Evolutionary conservation across 2,888 invertebrate species (phyloP).

Genomic region (Ophioninae sp.): DNA sequence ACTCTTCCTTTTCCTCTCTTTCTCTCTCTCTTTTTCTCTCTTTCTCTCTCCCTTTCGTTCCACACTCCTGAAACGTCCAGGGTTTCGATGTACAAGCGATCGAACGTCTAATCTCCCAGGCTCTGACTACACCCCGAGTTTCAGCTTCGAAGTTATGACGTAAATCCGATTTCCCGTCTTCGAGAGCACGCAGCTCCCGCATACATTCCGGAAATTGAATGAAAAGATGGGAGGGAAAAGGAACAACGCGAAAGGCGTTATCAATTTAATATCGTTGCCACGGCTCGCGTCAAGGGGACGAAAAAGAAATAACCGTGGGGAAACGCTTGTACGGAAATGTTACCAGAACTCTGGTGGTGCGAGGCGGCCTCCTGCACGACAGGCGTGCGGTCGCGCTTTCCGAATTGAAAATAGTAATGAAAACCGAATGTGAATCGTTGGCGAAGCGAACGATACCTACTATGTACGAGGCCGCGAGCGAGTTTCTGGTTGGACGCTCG

Average conservation of each 20-base stretch:
- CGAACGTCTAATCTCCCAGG: slow-evolving; percentile 13
- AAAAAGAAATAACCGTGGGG: not conserved
- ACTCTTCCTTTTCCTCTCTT: not conserved
- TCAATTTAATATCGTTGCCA: slow-evolving; percentile 27
- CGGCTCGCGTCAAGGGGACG: not conserved
- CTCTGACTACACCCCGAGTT: slow-evolving; percentile 2
- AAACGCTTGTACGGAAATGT: slow-evolving; percentile 38
- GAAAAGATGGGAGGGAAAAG: not conserved
- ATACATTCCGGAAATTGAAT: slow-evolving; percentile 16
- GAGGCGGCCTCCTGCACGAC: slow-evolving; percentile 33
- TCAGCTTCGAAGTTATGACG: not conserved
- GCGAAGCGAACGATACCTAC: slow-evolving; percentile 24
- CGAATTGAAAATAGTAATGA: slow-evolving; percentile 62
- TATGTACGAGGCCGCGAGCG: slow-evolving; percentile 53
- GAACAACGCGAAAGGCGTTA: not conserved
- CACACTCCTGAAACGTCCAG: slow-evolving; percentile 34
- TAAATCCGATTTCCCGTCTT: slow-evolving; percentile 17
- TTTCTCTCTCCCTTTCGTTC: not conserved
- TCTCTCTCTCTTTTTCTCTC: not conserved
- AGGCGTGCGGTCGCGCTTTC: slow-evolving; percentile 39
- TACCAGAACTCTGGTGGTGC: slow-evolving; percentile 8
- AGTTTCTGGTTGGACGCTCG: slow-evolving; percentile 53
- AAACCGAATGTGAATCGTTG: slow-evolving; percentile 60
- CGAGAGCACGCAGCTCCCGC: slow-evolving; percentile 1
- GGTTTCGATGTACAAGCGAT: slow-evolving; percentile 41